These are phyloP conservation scores for Formica selysi DNA, from an alignment of 1,140 invertebrate genomes.

Conservation along the genomic window DNA sequence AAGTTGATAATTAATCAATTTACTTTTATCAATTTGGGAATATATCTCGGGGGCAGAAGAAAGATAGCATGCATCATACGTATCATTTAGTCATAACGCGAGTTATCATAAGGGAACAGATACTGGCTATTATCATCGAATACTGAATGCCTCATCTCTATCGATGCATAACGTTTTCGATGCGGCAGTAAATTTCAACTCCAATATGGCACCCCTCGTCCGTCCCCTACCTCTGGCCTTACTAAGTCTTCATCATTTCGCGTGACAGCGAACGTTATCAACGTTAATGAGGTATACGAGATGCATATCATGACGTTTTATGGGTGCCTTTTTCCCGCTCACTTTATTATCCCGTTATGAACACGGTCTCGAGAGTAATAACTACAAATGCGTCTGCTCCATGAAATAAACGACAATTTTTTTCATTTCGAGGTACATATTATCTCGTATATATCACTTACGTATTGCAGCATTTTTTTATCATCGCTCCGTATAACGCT, in stretches of 20 bases:
- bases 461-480: slow-evolving; percentile 31
- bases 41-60: background rate
- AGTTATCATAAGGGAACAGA: slow-evolving; percentile 13
- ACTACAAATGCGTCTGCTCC: slow-evolving; percentile 53
- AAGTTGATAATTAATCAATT: slow-evolving; percentile 17
- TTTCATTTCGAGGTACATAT: slow-evolving; percentile 39
- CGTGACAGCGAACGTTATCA: slow-evolving; percentile 37
- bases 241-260: slow-evolving; percentile 38
- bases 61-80: background rate
- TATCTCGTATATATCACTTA: slow-evolving; percentile 30
- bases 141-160: slow-evolving; percentile 40
- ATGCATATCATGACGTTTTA: slow-evolving; percentile 51
- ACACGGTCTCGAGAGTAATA: slow-evolving; percentile 58
- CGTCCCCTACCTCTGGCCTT: background rate
- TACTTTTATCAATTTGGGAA: background rate
- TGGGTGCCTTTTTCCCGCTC: slow-evolving; percentile 12
- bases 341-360: slow-evolving; percentile 55
- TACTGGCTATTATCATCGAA: slow-evolving; percentile 43
- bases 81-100: slow-evolving; percentile 24
- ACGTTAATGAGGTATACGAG: slow-evolving; percentile 53
- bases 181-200: slow-evolving; percentile 46
- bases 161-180: slow-evolving; percentile 26
- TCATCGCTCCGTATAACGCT: background rate
- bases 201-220: background rate
- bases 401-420: slow-evolving; percentile 50